A percentile compares a stretch with the other conserved stretches of the same genome.
Conservation (phyloP, 53 echinoderm and acorn worm genomes). For the Arbacia lixula region DNA sequence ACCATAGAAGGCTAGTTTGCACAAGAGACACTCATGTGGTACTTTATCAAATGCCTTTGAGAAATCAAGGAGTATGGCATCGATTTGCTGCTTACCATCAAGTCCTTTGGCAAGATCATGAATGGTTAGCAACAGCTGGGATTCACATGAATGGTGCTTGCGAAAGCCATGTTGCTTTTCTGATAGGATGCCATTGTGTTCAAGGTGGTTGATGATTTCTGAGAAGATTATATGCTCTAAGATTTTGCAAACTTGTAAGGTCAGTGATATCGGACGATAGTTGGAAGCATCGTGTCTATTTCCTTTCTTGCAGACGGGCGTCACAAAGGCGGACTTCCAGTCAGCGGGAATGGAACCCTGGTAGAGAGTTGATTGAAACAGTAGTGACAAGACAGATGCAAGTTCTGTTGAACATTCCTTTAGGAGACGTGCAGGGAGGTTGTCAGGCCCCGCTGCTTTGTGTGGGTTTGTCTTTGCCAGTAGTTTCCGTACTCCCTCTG, state of each 20-base stretch:
- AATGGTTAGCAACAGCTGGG: conserved; percentile 9
- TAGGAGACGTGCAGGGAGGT: too few relatives aligned
- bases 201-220: background rate
- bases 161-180: conserved; percentile 13
- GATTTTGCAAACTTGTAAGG: conserved; percentile 3
- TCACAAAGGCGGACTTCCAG: too few relatives aligned
- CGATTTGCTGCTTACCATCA: conserved; percentile 13
- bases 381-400: too few relatives aligned
- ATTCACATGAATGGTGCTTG: conserved; percentile 22
- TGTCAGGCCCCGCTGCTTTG: too few relatives aligned
- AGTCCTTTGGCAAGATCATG: conserved; percentile 28
- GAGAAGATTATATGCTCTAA: background rate
- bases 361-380: too few relatives aligned
- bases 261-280: conserved; percentile 12
- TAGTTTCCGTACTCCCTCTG: too few relatives aligned
- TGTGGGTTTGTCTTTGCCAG: too few relatives aligned
- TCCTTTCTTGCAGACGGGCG: conserved; percentile 2
- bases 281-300: background rate
- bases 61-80: conserved; percentile 14
- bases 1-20: background rate
- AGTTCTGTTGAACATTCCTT: too few relatives aligned
- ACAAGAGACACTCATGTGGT: conserved; percentile 13
- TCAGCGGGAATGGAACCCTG: too few relatives aligned
- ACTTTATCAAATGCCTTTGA: conserved; percentile 18
- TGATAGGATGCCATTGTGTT: background rate